These are phyloP conservation scores for Eumacrocentrus americanus DNA, from an alignment of 2,888 invertebrate species.

Conservation along the genomic window DNA sequence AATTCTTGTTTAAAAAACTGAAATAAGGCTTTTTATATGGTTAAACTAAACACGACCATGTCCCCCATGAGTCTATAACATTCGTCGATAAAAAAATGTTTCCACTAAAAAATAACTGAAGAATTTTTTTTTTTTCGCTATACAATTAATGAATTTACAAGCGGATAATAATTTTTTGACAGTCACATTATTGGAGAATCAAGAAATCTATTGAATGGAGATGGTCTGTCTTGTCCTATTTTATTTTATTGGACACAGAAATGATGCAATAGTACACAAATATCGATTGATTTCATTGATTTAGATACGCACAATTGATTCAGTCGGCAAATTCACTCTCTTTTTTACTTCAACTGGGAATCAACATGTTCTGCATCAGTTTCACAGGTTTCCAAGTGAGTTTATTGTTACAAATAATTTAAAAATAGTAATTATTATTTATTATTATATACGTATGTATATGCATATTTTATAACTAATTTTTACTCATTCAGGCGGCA, in stretches of 20 bases:
- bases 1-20: too few species aligned
- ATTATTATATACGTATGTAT: too few species aligned
- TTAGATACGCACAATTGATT: conserved; percentile 39
- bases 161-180: background rate
- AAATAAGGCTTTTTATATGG: too few species aligned
- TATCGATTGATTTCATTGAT: background rate
- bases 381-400: conserved; percentile 47
- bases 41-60: too few species aligned
- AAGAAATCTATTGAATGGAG: background rate
- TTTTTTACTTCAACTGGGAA: conserved; percentile 42
- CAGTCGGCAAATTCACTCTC: conserved; percentile 41
- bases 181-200: background rate
- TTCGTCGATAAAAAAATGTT: too few species aligned
- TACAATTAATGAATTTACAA: background rate
- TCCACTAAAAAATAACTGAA: too few species aligned
- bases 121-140: background rate
- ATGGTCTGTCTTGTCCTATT: background rate
- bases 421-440: too few species aligned
- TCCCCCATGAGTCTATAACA: too few species aligned
- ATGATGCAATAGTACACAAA: background rate
- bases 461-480: background rate
- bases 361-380: conserved; percentile 44
- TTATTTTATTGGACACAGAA: background rate
- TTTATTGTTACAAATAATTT: too few species aligned
- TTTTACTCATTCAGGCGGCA: conserved; percentile 38